A percentile compares a stretch with the other conserved stretches of the same genome.
Evolutionary conservation across 1,140 invertebrate genomes (phyloP).

Genomic region (Caenorhabditis inopinata): DNA sequence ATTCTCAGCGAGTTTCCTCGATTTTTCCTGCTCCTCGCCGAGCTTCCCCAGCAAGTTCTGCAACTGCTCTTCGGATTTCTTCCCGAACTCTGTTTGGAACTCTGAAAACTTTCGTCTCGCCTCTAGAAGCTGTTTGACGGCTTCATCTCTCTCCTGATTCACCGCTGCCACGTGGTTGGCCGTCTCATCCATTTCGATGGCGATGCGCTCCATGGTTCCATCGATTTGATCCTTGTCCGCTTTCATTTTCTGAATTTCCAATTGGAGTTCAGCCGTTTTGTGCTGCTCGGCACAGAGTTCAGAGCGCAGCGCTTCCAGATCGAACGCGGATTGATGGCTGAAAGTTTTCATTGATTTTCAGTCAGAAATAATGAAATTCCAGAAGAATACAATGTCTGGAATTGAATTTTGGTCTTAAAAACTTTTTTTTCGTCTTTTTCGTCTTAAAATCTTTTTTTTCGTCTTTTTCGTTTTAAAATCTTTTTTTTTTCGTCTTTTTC

Average conservation of each 20-base stretch:
- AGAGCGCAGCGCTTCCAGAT: background rate
- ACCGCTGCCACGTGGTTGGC: conserved; percentile 5
- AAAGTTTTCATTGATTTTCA: background rate
- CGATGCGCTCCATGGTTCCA: background rate
- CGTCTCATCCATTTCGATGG: conserved; percentile 31
- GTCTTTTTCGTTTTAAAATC: too few relatives aligned
- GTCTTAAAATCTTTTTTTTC: too few relatives aligned
- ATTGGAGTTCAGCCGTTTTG: conserved; percentile 21
- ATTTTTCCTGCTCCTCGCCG: conserved; percentile 37
- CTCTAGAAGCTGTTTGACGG: conserved; percentile 42
- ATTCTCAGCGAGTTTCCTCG: background rate
- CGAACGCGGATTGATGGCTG: background rate
- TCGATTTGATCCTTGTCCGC: conserved; percentile 14
- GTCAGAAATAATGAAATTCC: too few relatives aligned
- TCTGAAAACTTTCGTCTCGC: conserved; percentile 47
- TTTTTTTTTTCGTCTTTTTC: too few relatives aligned
- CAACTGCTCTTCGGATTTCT: conserved; percentile 37
- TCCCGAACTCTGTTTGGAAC: conserved; percentile 48
- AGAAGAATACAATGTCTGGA: too few relatives aligned
- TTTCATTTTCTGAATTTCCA: conserved; percentile 25
- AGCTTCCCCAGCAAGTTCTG: too few relatives aligned
- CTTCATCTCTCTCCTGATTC: conserved; percentile 44
- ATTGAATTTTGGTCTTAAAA: too few relatives aligned
- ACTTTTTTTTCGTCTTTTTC: too few relatives aligned
- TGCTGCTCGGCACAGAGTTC: background rate